These are phyloP conservation scores for Brachyhypopomus occidentalis DNA, from an alignment of 2,113 vertebrate species.

Conservation along the genomic window DNA sequence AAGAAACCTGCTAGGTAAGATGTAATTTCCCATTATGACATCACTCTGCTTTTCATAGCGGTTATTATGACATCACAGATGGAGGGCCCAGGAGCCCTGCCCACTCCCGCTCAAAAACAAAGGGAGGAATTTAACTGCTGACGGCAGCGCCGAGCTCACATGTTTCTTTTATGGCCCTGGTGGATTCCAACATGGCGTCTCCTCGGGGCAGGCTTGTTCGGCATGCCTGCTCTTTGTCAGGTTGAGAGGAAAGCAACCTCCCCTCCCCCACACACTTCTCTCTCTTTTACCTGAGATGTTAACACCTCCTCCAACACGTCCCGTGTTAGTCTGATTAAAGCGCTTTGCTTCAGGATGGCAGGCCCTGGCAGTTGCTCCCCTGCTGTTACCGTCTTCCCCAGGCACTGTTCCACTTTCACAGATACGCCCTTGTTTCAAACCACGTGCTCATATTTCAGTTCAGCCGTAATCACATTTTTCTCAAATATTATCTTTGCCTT, in stretches of 20 bases:
- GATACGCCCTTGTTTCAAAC: too few relatives aligned
- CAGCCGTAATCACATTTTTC: too few relatives aligned
- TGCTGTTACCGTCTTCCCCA: too few relatives aligned
- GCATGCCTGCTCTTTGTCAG: slow-evolving; percentile 44
- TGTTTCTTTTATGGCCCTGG: slow-evolving; percentile 65
- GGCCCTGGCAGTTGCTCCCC: too few relatives aligned
- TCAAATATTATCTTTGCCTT: too few relatives aligned
- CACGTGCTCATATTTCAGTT: too few relatives aligned
- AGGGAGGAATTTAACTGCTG: slow-evolving; percentile 75
- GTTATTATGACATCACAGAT: too few relatives aligned
- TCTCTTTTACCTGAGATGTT: slow-evolving; percentile 42
- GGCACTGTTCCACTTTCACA: background rate
- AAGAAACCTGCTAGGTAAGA: too few relatives aligned
- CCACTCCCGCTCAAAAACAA: slow-evolving; percentile 69
- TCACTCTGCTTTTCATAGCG: too few relatives aligned
- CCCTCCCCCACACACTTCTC: slow-evolving; percentile 14
- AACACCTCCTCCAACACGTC: slow-evolving; percentile 54
- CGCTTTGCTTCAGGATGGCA: too few relatives aligned
- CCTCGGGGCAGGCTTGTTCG: slow-evolving; percentile 45
- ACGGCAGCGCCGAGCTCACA: slow-evolving; percentile 67
- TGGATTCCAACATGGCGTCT: slow-evolving; percentile 59
- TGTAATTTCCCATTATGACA: too few relatives aligned
- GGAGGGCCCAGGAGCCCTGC: too few relatives aligned
- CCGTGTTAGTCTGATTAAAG: slow-evolving; percentile 54
- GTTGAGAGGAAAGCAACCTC: slow-evolving; percentile 50